Percentiles rank a stretch among this genome's conserved stretches.
Conservation (phyloP, 2,888 invertebrate species). For the Philereme vetulata region DNA sequence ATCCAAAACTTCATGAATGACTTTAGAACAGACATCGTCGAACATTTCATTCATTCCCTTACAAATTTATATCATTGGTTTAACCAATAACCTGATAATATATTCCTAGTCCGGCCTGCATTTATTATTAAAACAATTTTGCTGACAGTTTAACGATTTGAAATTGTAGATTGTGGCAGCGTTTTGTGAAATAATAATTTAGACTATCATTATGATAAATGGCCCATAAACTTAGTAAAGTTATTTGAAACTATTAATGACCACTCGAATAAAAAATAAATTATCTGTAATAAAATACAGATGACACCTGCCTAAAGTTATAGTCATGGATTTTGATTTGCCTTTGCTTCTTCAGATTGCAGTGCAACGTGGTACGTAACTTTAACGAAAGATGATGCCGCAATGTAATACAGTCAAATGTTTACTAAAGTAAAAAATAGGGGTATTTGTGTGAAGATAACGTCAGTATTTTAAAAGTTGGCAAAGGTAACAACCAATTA, state of each 20-base stretch:
- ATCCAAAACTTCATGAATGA: too few relatives aligned
- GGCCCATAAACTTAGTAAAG: background rate
- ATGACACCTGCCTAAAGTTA: too few relatives aligned
- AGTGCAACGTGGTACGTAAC: background rate
- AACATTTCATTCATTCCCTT: slow-evolving; percentile 54
- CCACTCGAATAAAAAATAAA: background rate
- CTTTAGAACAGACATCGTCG: slow-evolving; percentile 13
- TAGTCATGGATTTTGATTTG: too few relatives aligned
- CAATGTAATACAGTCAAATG: too few relatives aligned
- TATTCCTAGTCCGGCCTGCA: slow-evolving; percentile 40
- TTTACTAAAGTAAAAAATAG: too few relatives aligned
- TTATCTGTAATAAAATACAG: too few relatives aligned
- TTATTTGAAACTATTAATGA: background rate
- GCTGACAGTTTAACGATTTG: slow-evolving; percentile 23
- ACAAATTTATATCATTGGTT: slow-evolving; percentile 47
- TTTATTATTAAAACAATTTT: slow-evolving; percentile 37
- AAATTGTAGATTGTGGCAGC: slow-evolving; percentile 16
- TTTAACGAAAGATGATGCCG: too few relatives aligned
- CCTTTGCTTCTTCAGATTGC: background rate
- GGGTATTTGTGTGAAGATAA: background rate
- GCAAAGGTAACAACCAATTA: slow-evolving; percentile 7
- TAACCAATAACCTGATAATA: slow-evolving; percentile 40
- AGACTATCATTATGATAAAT: background rate
- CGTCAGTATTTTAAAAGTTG: background rate
- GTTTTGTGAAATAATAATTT: slow-evolving; percentile 13